Conservation (phyloP, 2,888 invertebrate genomes). For the Caenorhabditis wallacei region DNA sequence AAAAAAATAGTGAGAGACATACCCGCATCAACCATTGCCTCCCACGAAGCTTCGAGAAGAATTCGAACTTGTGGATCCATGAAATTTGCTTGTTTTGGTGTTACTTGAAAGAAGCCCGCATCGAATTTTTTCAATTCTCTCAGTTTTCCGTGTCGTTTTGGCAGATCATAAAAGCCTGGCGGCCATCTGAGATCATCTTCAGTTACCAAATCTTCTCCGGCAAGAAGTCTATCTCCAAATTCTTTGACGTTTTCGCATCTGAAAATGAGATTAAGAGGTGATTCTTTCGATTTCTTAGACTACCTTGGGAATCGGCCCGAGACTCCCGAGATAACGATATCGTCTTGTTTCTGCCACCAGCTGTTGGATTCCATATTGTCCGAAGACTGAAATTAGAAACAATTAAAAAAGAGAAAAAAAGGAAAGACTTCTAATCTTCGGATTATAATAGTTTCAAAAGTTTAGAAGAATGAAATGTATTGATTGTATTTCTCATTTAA, state of each 20-base stretch:
- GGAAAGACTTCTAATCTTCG: not conserved
- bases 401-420: constrained; percentile 2
- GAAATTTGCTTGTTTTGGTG: constrained; percentile 84
- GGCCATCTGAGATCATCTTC: constrained; percentile 94
- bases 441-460: not conserved
- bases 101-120: constrained; percentile 84
- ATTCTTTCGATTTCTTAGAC: not conserved
- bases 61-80: constrained; percentile 96
- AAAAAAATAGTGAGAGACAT: constrained; percentile 35
- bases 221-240: constrained; percentile 93
- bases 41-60: constrained; percentile 93
- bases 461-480: constrained; percentile 9
- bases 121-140: constrained; percentile 85
- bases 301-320: constrained; percentile 88
- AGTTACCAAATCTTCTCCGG: constrained; percentile 94
- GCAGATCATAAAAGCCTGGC: constrained; percentile 85
- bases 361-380: constrained; percentile 77
- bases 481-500: constrained; percentile 8
- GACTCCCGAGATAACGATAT: constrained; percentile 85
- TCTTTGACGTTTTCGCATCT: constrained; percentile 93
- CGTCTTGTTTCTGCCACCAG: constrained; percentile 83
- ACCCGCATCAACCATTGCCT: constrained; percentile 93
- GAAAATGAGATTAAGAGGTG: constrained; percentile 14
- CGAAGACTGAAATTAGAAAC: constrained; percentile 73
- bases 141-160: constrained; percentile 85